phyloP scores from a whole-genome alignment of 2,888 invertebrate species.

The Tyria jacobaeae region DNA sequence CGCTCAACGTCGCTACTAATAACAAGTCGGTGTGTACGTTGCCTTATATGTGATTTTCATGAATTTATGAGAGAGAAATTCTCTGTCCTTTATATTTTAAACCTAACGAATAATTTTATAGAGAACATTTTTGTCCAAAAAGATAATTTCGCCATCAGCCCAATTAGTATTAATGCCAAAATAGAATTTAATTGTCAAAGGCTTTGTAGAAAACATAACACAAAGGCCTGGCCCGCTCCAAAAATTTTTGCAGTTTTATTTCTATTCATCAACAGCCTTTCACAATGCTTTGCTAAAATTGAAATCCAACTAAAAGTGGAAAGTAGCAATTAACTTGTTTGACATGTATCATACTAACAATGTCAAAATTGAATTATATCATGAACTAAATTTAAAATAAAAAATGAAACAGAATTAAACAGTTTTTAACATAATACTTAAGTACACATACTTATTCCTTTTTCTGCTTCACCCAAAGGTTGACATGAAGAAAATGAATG shows the following conservation, averaged over 20 bases:
- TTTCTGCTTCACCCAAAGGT: too few species aligned
- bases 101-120: not conserved
- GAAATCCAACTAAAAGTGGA: conserved; percentile 15
- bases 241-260: conserved; percentile 13
- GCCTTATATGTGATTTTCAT: conserved; percentile 39
- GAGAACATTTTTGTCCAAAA: not conserved
- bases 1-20: conserved; percentile 47
- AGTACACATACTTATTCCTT: too few species aligned
- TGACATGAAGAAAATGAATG: too few species aligned
- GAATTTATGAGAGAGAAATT: conserved; percentile 27
- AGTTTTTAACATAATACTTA: too few species aligned
- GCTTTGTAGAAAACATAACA: conserved; percentile 1
- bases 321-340: conserved; percentile 19
- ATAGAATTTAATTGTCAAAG: conserved; percentile 4
- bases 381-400: not conserved
- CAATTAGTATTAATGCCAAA: not conserved
- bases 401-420: too few species aligned
- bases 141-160: not conserved
- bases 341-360: conserved; percentile 16
- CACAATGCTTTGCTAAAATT: conserved; percentile 18
- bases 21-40: conserved; percentile 43
- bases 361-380: not conserved
- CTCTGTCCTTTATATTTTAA: conserved; percentile 3
- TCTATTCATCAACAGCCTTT: conserved; percentile 15
- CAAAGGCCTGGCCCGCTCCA: conserved; percentile 1